Conservation (phyloP, 2,888 invertebrate genomes). For the Amorpha juglandis region DNA sequence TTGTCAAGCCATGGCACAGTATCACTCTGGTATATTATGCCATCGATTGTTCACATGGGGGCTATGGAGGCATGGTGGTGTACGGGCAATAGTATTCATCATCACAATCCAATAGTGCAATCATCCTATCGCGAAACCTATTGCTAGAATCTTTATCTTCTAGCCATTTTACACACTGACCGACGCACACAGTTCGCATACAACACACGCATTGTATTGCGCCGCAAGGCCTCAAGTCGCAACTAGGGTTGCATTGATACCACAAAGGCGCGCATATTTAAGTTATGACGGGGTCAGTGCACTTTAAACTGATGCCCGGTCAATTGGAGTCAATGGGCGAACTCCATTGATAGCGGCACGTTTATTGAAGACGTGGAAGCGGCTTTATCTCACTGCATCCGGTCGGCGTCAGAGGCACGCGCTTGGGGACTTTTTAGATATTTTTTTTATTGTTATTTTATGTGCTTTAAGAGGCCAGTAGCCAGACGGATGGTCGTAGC, state of each 20-base stretch:
- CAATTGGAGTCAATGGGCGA: slow-evolving; percentile 24
- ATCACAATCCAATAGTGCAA: no score
- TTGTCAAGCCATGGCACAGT: no score
- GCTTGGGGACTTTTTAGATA: not conserved
- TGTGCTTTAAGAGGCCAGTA: not conserved
- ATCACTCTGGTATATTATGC: no score
- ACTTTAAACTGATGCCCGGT: slow-evolving; percentile 15
- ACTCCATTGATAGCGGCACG: slow-evolving; percentile 14
- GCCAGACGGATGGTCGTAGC: not conserved
- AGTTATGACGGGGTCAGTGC: slow-evolving; percentile 19
- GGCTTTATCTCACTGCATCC: slow-evolving; percentile 15
- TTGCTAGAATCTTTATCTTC: not conserved
- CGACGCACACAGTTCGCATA: not conserved
- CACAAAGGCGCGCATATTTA: slow-evolving; percentile 11
- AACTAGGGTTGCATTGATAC: not conserved
- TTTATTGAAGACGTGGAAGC: slow-evolving; percentile 5
- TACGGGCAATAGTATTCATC: no score
- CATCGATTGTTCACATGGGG: no score
- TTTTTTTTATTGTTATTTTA: not conserved
- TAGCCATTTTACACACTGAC: not conserved
- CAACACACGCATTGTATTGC: slow-evolving; percentile 1
- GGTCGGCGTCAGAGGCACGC: slow-evolving; percentile 9
- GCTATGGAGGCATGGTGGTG: no score
- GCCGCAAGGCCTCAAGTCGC: not conserved
- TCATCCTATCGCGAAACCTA: no score